A percentile compares a stretch with the other conserved stretches of the same genome.
phyloP scores from a whole-genome alignment of 2,797 vertebrate species.

The Sphenopsis melanotis region DNA sequence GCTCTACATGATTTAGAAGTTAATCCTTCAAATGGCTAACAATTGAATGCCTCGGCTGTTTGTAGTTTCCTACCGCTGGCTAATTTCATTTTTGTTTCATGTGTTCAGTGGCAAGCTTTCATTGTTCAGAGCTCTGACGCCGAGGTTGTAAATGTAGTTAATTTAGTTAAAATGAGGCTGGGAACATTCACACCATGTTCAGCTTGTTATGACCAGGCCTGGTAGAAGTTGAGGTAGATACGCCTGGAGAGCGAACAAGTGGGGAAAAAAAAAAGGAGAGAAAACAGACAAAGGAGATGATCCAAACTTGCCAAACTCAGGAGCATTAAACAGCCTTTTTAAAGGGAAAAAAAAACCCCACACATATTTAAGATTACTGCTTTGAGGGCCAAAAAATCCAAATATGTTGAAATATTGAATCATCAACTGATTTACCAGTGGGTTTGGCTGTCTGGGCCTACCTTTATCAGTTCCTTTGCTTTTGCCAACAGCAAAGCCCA shows the following conservation, averaged over 20 bases:
- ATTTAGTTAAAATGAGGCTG: constrained; percentile 74
- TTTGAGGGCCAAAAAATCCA: not conserved
- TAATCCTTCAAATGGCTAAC: constrained; percentile 83
- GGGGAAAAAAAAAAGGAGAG: accelerated
- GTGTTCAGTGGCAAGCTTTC: constrained; percentile 69
- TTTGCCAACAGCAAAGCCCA: not conserved
- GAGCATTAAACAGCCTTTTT: not conserved
- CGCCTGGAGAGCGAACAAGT: not conserved
- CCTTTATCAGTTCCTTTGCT: not conserved
- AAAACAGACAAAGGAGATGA: not conserved
- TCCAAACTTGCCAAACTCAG: not conserved
- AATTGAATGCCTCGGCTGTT: constrained; percentile 78
- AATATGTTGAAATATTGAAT: not conserved
- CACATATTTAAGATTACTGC: not conserved
- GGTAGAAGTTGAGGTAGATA: constrained; percentile 17
- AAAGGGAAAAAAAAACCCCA: not conserved
- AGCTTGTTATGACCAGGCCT: not conserved
- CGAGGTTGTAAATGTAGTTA: constrained; percentile 70
- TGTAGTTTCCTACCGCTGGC: constrained; percentile 74
- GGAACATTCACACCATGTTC: constrained; percentile 53
- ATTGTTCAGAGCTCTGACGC: constrained; percentile 71
- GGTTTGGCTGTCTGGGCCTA: not conserved
- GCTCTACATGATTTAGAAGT: constrained; percentile 80
- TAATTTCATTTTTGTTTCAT: constrained; percentile 82
- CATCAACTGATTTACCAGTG: not conserved